phyloP scores from a whole-genome alignment of 2,888 invertebrate species.

The Andrena dorsata region DNA sequence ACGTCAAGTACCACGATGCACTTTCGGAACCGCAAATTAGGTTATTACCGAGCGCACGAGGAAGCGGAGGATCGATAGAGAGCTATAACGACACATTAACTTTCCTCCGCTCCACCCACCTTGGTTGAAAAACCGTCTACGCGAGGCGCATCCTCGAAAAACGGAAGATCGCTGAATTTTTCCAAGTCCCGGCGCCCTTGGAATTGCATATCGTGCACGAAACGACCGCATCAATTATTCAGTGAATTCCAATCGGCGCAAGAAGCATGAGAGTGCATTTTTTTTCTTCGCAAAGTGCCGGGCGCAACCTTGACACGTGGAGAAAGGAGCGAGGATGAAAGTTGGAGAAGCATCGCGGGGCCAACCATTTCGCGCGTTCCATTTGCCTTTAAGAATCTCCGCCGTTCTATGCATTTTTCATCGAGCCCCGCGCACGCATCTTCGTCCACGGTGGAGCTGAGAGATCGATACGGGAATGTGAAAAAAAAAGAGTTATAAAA shows the following conservation, averaged over 20 bases:
- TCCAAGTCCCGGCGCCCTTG: background rate
- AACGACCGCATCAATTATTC: slow-evolving; percentile 35
- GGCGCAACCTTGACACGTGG: slow-evolving; percentile 38
- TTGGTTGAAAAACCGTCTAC: background rate
- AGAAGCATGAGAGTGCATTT: background rate
- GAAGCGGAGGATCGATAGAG: slow-evolving; percentile 46
- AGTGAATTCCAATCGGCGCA: slow-evolving; percentile 31
- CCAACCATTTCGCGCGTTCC: slow-evolving; percentile 31
- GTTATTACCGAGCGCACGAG: slow-evolving; percentile 50
- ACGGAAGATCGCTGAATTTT: background rate
- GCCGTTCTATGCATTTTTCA: slow-evolving; percentile 65
- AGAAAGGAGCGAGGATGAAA: slow-evolving; percentile 14
- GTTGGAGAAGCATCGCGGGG: background rate
- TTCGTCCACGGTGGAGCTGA: slow-evolving; percentile 8
- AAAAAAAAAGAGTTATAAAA: background rate
- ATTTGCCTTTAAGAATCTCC: slow-evolving; percentile 58
- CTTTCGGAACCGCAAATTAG: slow-evolving; percentile 62
- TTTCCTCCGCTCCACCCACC: background rate
- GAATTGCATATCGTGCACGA: slow-evolving; percentile 15
- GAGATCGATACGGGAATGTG: slow-evolving; percentile 16
- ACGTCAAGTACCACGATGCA: slow-evolving; percentile 62
- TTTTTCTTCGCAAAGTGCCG: slow-evolving; percentile 7
- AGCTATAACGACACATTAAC: slow-evolving; percentile 31
- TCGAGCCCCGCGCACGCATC: slow-evolving; percentile 32
- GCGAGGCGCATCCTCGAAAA: background rate